Evolutionary conservation across 1,140 invertebrate species (phyloP).

Genomic region (Zaprionus capensis): DNA sequence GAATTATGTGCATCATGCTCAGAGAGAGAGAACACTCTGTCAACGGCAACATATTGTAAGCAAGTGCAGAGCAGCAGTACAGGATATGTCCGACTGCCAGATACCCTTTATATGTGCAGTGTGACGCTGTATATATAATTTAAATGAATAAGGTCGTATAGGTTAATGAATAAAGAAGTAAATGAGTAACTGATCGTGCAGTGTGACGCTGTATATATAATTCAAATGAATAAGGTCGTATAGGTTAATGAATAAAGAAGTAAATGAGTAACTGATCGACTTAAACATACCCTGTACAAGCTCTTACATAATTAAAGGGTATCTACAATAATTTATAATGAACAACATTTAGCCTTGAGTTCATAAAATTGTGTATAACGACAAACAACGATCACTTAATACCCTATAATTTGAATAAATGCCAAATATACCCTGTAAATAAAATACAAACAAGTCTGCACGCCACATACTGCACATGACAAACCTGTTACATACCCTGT

Average conservation of each 20-base stretch:
- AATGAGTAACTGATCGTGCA: no score
- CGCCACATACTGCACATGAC: not conserved
- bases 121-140: not conserved
- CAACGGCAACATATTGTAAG: constrained; percentile 27
- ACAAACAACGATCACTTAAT: no score
- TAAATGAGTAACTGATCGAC: no score
- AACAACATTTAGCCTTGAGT: not conserved
- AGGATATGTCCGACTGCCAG: not conserved
- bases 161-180: not conserved
- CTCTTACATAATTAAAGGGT: not conserved
- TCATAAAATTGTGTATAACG: not conserved
- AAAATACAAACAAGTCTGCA: not conserved
- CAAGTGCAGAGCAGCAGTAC: not conserved
- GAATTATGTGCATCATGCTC: constrained; percentile 72
- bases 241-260: not conserved
- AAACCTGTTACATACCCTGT: not conserved
- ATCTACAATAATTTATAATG: not conserved
- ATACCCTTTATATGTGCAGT: not conserved
- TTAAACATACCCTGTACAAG: not conserved
- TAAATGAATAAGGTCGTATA: not conserved
- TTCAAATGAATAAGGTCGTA: not conserved
- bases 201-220: not conserved
- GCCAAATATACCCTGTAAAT: not conserved
- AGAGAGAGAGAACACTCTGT: constrained; percentile 34
- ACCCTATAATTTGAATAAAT: not conserved